Evolutionary conservation across 2,888 invertebrate species (phyloP).

Genomic region (Temnothorax unifasciatus): DNA sequence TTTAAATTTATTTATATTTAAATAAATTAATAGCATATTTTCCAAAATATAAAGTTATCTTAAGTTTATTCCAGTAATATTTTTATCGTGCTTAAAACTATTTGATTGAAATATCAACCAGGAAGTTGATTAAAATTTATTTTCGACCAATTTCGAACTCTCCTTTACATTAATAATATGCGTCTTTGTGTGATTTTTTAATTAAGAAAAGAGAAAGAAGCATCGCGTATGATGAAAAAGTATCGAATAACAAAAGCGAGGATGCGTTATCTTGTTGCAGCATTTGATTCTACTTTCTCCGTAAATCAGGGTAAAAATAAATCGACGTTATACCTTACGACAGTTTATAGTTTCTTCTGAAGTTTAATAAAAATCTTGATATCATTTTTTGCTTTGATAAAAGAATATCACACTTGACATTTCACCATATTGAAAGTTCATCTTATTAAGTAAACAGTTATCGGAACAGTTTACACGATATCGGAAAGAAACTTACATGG

Average conservation of each 20-base stretch:
- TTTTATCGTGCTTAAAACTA: neutral
- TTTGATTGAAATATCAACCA: neutral
- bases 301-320: neutral
- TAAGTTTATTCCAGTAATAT: neutral
- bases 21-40: conserved; percentile 1
- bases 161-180: neutral
- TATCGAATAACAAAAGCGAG: neutral
- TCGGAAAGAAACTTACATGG: neutral
- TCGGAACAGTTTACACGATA: neutral
- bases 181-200: conserved; percentile 1
- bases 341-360: conserved; percentile 9
- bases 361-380: neutral
- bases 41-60: neutral
- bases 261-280: neutral
- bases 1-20: conserved; percentile 1
- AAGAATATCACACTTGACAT: conserved; percentile 20
- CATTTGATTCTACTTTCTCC: neutral
- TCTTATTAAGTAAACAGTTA: conserved; percentile 19
- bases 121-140: neutral
- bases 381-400: neutral
- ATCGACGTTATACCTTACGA: neutral
- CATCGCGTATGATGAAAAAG: neutral
- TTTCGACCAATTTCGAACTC: neutral
- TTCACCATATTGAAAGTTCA: neutral
- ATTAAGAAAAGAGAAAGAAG: neutral